Evolutionary conservation across 2,888 invertebrate genomes (phyloP), one percentile per base, ranked within the genome.

Genomic region (Thyatira batis): DNA sequence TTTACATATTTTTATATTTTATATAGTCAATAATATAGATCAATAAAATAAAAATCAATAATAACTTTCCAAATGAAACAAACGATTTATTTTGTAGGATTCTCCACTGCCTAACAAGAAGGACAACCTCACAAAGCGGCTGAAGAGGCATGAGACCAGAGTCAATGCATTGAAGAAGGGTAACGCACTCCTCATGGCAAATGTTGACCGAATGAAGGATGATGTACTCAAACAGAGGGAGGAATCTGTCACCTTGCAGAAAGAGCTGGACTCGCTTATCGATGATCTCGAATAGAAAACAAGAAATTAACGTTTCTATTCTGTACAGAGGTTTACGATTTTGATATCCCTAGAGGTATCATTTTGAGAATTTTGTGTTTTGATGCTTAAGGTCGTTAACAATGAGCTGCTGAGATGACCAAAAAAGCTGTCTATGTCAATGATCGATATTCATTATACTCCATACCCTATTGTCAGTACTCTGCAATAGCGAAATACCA

Each of bases 201-300:
- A 97, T 78, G 96, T 97, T 0, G 97, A 97, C 83, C 93, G 97
- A 73, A 87, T 97, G 55, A 96, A 97, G 81, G 97, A 97, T 79
- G 97, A 97, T 77, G 94, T 97, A 46, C 94, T 95, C 52, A 96
- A 96, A 76, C 96, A 97, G 69, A 95, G 96, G 68, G 97, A 97
- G 70, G 94, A 95, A 84, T 96, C 97, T 6, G 91, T 94, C 48
- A 92, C 94, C 44, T 86, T 97, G 48, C 95, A 97, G 85, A 95
- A 96, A 72, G 97, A 98, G 84, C 87, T 98, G 58, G 97, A 97
- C 83, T 96, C 97, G 3, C 95, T 97, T 20, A 93, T 97, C 60
- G 96, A 96, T 33, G 97, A 97, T 87, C 92, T 97, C 74, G 96
- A 97, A 73, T 97, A 94, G 87, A 56, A 54, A n/a, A 8, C 25